Evolutionary conservation across 2,797 vertebrate species (phyloP).

Genomic region (Gymnothorax javanicus): DNA sequence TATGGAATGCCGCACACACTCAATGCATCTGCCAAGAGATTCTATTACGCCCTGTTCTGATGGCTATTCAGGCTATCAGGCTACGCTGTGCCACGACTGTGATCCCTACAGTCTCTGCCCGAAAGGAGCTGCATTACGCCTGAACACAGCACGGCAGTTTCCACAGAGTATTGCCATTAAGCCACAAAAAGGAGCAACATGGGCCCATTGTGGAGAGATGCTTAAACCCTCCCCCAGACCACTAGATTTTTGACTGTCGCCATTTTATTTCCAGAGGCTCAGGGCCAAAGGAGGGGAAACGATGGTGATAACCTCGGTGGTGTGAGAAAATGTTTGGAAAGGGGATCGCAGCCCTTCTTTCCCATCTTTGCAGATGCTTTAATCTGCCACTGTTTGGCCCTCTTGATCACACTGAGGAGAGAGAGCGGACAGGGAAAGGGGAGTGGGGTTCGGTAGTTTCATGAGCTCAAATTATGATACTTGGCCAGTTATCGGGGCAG

Average conservation of each 20-base stretch:
- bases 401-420: neutral
- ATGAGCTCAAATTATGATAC: neutral
- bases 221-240: neutral
- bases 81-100: too few relatives aligned
- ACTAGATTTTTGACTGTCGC: neutral
- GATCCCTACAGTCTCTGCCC: neutral
- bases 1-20: too few relatives aligned
- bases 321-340: neutral
- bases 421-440: neutral
- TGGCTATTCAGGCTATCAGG: too few relatives aligned
- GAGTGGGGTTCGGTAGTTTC: neutral
- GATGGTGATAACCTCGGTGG: neutral
- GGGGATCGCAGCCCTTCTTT: neutral
- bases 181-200: neutral
- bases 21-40: too few relatives aligned
- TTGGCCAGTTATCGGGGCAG: neutral
- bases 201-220: neutral
- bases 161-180: neutral
- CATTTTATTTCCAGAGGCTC: neutral
- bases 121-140: neutral
- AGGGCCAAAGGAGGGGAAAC: neutral
- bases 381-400: neutral
- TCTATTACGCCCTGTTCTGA: too few relatives aligned
- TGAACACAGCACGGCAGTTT: neutral
- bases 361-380: neutral